A percentile compares a stretch with the other conserved stretches of the same genome.
These are phyloP conservation scores for Remorina albescens DNA, from an alignment of 2,797 vertebrate species.

Conservation along the genomic window DNA sequence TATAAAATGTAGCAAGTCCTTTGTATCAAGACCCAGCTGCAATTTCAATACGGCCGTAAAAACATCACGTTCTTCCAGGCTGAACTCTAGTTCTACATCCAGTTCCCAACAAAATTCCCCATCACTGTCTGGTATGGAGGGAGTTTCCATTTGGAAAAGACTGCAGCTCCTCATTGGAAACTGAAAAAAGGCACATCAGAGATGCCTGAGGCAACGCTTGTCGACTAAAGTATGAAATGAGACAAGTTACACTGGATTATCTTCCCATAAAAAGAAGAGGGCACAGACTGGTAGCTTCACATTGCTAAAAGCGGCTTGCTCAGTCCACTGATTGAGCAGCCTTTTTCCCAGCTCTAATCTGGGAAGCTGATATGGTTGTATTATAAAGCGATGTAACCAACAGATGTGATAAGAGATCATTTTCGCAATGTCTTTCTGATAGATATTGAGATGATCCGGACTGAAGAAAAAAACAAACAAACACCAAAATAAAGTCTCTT, in stretches of 20 bases:
- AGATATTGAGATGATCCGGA: constrained; percentile 22
- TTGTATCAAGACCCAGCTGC: constrained; percentile 29
- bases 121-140: constrained; percentile 58
- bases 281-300: neutral
- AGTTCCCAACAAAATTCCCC: constrained; percentile 67
- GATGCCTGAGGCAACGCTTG: constrained; percentile 33
- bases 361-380: neutral
- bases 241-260: constrained; percentile 10
- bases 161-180: constrained; percentile 53
- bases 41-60: constrained; percentile 55
- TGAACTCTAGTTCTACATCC: constrained; percentile 55
- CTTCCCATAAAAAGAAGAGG: neutral
- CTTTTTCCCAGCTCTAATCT: neutral
- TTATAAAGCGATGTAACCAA: constrained; percentile 16
- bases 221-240: constrained; percentile 23
- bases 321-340: neutral
- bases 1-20: constrained; percentile 14
- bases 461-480: too few relatives aligned
- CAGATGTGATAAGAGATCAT: constrained; percentile 1
- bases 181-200: constrained; percentile 26
- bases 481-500: constrained; percentile 20
- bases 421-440: constrained; percentile 6
- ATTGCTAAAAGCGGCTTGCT: neutral
- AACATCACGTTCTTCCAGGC: constrained; percentile 46
- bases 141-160: constrained; percentile 69